Evolutionary conservation across 2,888 invertebrate species (phyloP).

Genomic region (Ariolimax columbianus): DNA sequence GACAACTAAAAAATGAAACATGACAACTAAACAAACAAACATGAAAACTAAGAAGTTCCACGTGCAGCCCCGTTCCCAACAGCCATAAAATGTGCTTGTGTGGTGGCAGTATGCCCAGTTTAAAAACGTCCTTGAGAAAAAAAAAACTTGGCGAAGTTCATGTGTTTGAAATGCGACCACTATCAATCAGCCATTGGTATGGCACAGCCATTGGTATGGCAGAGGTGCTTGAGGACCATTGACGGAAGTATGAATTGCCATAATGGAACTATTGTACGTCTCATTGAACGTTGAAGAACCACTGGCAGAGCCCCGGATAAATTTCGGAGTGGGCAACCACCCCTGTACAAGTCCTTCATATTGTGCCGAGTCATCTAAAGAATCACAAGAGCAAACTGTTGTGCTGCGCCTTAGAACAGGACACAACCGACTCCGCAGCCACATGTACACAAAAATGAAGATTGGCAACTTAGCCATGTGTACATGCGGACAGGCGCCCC

Average conservation of each 20-base stretch:
- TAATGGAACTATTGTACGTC: neutral
- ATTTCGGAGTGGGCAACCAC: neutral
- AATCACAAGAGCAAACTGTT: too few species aligned
- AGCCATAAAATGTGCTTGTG: neutral
- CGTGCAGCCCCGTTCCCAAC: neutral
- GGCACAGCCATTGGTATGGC: neutral
- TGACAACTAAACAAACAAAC: too few species aligned
- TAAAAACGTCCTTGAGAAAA: slow-evolving; percentile 14
- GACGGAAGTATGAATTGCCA: neutral
- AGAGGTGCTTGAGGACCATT: neutral
- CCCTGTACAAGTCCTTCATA: neutral
- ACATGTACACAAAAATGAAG: too few species aligned
- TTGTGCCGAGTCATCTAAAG: neutral
- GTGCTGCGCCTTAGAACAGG: too few species aligned
- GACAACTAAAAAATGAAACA: too few species aligned
- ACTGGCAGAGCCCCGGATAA: neutral
- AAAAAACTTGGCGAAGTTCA: neutral
- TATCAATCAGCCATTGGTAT: neutral
- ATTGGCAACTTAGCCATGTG: too few species aligned
- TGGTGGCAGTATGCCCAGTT: neutral
- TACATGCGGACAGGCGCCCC: too few species aligned
- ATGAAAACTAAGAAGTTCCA: neutral
- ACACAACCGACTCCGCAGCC: too few species aligned
- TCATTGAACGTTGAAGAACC: neutral
- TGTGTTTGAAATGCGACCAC: slow-evolving; percentile 5